phyloP scores from a whole-genome alignment of 2,888 invertebrate genomes.

The Thysanoteuthis rhombus region DNA sequence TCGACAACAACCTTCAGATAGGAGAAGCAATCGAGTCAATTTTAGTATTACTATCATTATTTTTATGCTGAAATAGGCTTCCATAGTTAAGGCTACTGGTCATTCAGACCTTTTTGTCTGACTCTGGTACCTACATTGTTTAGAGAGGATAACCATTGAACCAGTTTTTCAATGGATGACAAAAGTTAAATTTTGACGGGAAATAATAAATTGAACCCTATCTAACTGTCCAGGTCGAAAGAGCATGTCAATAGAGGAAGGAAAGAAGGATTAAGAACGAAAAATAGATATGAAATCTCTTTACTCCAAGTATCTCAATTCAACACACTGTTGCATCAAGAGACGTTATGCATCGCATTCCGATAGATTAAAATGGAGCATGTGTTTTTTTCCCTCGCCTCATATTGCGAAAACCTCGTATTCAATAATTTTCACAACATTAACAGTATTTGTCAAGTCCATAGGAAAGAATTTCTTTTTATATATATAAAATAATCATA shows the following conservation, averaged over 20 bases:
- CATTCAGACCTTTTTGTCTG: too few relatives aligned
- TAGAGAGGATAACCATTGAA: too few relatives aligned
- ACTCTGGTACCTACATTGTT: too few relatives aligned
- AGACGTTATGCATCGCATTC: background rate
- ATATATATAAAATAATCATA: too few relatives aligned
- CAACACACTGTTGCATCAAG: background rate
- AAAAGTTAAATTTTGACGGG: background rate
- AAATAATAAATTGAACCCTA: background rate
- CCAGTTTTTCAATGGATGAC: too few relatives aligned
- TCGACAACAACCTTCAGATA: too few relatives aligned
- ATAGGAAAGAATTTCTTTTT: too few relatives aligned
- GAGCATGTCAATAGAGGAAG: background rate
- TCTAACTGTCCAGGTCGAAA: background rate
- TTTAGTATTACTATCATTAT: too few relatives aligned
- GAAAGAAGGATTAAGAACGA: background rate
- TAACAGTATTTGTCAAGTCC: background rate
- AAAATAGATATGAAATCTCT: background rate
- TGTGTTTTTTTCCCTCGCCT: background rate
- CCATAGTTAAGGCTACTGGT: too few relatives aligned
- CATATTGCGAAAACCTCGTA: background rate
- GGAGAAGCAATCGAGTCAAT: too few relatives aligned
- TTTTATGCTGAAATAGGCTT: too few relatives aligned
- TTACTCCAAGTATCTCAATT: background rate
- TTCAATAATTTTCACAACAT: background rate
- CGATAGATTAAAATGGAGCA: background rate